Conservation (phyloP, 2,888 invertebrate species). For the Melangyna quadrimaculata region DNA sequence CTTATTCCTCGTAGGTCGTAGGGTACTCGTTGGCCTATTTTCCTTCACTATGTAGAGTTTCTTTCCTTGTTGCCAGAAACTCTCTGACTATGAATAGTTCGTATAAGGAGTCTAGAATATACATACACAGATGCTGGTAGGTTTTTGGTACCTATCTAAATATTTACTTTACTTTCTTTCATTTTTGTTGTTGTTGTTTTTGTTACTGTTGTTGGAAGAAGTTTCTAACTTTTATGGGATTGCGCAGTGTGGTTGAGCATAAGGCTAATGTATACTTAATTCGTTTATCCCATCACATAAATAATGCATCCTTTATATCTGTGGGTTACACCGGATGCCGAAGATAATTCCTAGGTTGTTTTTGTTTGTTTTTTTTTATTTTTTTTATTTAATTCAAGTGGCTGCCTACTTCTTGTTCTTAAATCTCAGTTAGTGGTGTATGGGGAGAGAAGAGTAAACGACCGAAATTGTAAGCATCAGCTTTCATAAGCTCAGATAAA, state of each 20-base stretch:
- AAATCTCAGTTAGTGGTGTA: background rate
- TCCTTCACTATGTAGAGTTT: background rate
- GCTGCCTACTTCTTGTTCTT: conserved; percentile 10
- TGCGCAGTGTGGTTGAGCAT: conserved; percentile 33
- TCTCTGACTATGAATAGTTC: conserved; percentile 35
- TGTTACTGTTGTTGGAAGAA: background rate
- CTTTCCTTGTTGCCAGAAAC: conserved; percentile 24
- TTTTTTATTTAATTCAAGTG: conserved; percentile 17
- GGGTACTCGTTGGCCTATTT: background rate
- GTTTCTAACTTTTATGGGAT: conserved; percentile 1
- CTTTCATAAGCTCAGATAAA: conserved; percentile 5
- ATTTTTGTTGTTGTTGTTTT: conserved; percentile 10
- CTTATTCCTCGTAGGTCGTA: too few species aligned
- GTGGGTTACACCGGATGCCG: conserved; percentile 45
- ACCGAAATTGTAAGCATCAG: conserved; percentile 1
- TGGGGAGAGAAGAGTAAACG: background rate
- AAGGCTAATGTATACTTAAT: conserved; percentile 71
- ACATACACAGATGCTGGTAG: background rate
- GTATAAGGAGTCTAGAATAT: too few species aligned
- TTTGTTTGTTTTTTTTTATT: background rate
- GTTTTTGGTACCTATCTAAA: background rate
- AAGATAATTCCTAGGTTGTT: conserved; percentile 39
- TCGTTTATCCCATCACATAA: conserved; percentile 66
- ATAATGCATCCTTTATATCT: conserved; percentile 65
- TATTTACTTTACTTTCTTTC: conserved; percentile 38